Percentiles rank a stretch among this genome's conserved stretches.
Evolutionary conservation across 2,113 vertebrate genomes (phyloP).

Genomic region (Laticauda colubrina): DNA sequence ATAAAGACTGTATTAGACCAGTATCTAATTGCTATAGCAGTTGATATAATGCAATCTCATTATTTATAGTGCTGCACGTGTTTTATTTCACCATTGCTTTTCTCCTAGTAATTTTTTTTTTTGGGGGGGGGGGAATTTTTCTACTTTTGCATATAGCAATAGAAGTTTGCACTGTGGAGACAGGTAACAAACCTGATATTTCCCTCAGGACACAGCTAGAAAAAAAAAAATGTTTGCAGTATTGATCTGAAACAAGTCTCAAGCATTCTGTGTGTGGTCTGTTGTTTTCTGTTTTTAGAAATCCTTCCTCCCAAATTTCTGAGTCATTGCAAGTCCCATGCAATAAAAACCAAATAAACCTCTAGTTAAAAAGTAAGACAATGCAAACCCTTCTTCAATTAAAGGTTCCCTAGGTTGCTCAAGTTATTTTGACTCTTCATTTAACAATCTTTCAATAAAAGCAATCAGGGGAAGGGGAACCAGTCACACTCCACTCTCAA

Average conservation of each 20-base stretch:
- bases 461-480: not conserved
- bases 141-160: not conserved
- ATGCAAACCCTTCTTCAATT: not conserved
- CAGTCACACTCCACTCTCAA: not conserved
- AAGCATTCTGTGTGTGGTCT: not conserved
- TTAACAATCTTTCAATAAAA: not conserved
- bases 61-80: not conserved
- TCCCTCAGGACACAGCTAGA: not conserved
- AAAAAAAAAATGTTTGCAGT: not conserved
- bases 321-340: not conserved
- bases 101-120: not conserved
- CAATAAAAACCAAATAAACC: not conserved
- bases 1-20: not conserved
- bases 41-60: not conserved
- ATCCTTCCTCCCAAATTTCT: not conserved
- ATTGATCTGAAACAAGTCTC: conserved; percentile 12
- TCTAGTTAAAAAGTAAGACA: not conserved
- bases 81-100: not conserved
- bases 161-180: not conserved
- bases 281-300: conserved; percentile 10
- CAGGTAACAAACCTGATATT: not conserved
- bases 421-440: not conserved
- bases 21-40: not conserved
- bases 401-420: not conserved
- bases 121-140: not conserved